Percentiles rank a stretch among this genome's conserved stretches.
Evolutionary conservation across 2,797 vertebrate genomes (phyloP).

Genomic region (Danio tinwini): DNA sequence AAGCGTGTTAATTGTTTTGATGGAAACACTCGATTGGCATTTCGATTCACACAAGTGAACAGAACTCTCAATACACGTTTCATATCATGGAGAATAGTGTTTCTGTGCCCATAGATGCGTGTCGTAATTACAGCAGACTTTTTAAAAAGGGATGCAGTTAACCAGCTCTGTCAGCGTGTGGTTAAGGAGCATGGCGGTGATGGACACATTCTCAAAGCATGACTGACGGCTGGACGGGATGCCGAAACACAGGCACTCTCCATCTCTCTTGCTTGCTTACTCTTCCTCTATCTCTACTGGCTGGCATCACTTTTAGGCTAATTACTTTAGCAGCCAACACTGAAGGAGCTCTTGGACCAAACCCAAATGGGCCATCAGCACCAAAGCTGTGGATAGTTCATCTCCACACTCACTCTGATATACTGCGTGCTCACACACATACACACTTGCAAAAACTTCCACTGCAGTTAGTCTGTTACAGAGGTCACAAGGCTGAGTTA

Average conservation of each 20-base stretch:
- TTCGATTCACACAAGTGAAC: background rate
- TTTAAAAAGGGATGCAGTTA: conserved; percentile 63
- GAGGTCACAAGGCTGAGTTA: conserved; percentile 56
- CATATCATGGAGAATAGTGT: background rate
- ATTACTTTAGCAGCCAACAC: conserved; percentile 81
- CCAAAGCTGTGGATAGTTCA: conserved; percentile 71
- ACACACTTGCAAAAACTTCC: conserved; percentile 2
- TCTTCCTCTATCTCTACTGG: conserved; percentile 52
- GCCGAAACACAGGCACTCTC: conserved; percentile 48
- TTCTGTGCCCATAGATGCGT: conserved; percentile 25
- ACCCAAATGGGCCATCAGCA: conserved; percentile 78
- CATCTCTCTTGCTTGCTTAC: conserved; percentile 40
- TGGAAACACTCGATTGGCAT: background rate
- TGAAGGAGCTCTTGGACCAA: conserved; percentile 81
- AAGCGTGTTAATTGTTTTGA: background rate
- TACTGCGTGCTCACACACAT: conserved; percentile 54
- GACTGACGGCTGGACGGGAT: conserved; percentile 82
- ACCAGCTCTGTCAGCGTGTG: conserved; percentile 65
- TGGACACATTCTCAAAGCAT: conserved; percentile 84
- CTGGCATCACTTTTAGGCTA: conserved; percentile 79
- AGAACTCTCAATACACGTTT: background rate
- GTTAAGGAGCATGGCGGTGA: conserved; percentile 68
- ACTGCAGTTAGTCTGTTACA: conserved; percentile 38
- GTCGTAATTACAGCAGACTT: conserved; percentile 53
- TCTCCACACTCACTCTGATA: conserved; percentile 66